Percentiles rank a stretch among this genome's conserved stretches.
Evolutionary conservation across 2,113 vertebrate species (phyloP).

Genomic region (Rhynchomys soricoides): DNA sequence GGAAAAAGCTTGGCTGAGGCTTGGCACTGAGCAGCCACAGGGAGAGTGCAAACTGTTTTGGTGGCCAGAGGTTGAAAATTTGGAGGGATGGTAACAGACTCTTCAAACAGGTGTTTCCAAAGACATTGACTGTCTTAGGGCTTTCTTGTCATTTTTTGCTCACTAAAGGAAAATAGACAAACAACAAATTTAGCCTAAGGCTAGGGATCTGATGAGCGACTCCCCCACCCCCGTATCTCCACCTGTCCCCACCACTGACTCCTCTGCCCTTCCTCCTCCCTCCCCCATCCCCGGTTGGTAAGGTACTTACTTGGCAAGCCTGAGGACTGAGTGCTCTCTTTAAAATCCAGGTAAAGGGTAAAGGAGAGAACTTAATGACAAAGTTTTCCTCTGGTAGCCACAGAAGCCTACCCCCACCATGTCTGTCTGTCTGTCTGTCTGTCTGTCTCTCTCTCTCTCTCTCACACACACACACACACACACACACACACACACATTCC

Average conservation of each 20-base stretch:
- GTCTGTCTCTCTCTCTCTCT: background rate
- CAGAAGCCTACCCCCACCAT: accelerated
- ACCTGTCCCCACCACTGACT: too few species aligned
- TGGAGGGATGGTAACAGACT: background rate
- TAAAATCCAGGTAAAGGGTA: background rate
- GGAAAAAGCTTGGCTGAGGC: background rate
- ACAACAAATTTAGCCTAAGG: background rate
- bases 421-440: background rate
- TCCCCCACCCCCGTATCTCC: too few species aligned
- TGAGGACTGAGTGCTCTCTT: background rate
- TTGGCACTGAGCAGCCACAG: background rate
- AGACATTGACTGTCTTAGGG: background rate
- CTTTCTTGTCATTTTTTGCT: background rate
- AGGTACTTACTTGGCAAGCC: too few species aligned
- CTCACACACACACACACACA: background rate
- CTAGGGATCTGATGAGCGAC: background rate
- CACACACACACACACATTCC: background rate
- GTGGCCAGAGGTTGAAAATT: too few species aligned
- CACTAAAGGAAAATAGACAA: background rate
- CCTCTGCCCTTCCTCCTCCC: accelerated
- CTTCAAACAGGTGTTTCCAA: background rate
- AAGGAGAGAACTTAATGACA: background rate
- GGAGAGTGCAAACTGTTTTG: background rate
- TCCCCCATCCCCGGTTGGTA: accelerated
- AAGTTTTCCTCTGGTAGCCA: background rate